A percentile compares a stretch with the other conserved stretches of the same genome.
phyloP scores from a whole-genome alignment of 2,113 vertebrate species.

The Coptodon rendalli region DNA sequence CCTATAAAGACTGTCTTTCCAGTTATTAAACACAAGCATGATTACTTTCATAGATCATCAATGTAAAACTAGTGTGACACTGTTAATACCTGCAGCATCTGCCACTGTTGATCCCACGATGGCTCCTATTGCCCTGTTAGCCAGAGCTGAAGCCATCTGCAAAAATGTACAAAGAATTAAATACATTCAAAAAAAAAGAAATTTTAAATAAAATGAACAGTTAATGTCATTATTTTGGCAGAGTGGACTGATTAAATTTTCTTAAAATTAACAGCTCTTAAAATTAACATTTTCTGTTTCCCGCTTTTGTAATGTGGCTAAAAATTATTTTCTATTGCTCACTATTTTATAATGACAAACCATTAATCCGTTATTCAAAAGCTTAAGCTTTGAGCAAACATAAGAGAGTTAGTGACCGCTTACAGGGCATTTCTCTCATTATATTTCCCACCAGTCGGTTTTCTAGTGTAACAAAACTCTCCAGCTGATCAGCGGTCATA shows the following conservation, averaged over 20 bases:
- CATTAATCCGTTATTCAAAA: neutral
- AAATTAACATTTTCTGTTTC: neutral
- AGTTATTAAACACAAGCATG: neutral
- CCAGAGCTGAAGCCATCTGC: constrained; percentile 62
- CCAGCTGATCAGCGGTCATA: neutral
- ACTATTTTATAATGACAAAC: neutral
- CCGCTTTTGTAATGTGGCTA: neutral
- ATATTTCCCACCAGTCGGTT: neutral
- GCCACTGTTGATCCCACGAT: constrained; percentile 69
- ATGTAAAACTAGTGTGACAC: neutral
- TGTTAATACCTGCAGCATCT: constrained; percentile 67
- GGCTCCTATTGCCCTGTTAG: constrained; percentile 65
- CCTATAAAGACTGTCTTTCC: neutral
- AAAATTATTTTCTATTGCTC: neutral
- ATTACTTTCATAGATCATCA: neutral
- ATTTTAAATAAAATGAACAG: neutral
- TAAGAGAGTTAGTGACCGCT: neutral
- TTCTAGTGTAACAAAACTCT: neutral
- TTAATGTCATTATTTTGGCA: neutral
- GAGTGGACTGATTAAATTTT: neutral
- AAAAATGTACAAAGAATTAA: neutral
- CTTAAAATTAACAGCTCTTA: neutral
- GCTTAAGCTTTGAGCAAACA: neutral
- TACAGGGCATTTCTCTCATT: neutral
- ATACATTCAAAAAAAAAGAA: neutral